phyloP scores from a whole-genome alignment of 2,797 vertebrate genomes.

The Alectoris magna region DNA sequence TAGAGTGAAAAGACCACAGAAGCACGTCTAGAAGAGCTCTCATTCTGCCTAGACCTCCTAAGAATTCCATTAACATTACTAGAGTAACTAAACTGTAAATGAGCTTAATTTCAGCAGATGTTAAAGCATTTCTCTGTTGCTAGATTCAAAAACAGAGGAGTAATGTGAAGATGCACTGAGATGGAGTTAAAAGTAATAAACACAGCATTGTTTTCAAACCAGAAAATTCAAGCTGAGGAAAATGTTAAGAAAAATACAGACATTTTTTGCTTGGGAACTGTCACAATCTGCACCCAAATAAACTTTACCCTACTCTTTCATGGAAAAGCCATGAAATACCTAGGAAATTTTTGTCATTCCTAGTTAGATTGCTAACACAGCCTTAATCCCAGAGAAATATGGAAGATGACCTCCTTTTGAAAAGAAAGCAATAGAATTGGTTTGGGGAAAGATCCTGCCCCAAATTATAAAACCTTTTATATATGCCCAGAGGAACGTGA shows the following conservation, averaged over 20 bases:
- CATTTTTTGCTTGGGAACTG: background rate
- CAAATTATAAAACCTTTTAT: background rate
- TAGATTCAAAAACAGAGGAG: background rate
- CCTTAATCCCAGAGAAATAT: background rate
- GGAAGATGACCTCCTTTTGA: background rate
- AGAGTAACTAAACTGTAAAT: background rate
- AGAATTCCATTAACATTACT: background rate
- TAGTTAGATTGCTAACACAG: background rate
- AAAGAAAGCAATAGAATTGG: background rate
- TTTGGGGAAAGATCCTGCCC: background rate
- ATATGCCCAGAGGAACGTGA: background rate
- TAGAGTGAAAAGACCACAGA: background rate
- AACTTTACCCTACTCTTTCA: background rate
- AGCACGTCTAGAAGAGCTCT: background rate
- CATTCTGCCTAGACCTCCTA: background rate
- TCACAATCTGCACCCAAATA: background rate
- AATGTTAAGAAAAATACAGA: background rate
- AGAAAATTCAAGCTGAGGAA: background rate
- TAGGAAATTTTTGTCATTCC: background rate
- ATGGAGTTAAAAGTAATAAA: background rate
- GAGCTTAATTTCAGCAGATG: background rate
- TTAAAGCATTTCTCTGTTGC: background rate
- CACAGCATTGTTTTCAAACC: rapidly evolving
- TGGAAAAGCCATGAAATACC: background rate
- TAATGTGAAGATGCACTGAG: background rate